Conservation (phyloP, 2,888 invertebrate species). For the Anagyrus pseudococci region DNA sequence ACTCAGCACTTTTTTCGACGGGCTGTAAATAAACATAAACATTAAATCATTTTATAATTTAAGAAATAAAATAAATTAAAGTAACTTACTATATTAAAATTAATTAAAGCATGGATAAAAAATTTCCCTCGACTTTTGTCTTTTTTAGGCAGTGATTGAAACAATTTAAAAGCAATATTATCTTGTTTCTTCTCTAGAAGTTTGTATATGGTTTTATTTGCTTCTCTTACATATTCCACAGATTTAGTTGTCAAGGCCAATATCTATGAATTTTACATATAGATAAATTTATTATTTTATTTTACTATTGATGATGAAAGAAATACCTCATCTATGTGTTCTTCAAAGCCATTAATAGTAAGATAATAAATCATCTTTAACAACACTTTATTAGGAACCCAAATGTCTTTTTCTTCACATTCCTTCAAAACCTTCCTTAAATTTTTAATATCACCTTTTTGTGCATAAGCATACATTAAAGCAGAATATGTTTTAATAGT, state of each 20-base stretch:
- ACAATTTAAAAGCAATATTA: constrained; percentile 16
- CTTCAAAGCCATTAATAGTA: constrained; percentile 70
- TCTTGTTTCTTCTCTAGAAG: constrained; percentile 11
- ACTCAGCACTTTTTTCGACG: constrained; percentile 9
- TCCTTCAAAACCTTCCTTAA: constrained; percentile 67
- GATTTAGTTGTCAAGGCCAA: background rate
- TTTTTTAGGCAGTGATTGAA: constrained; percentile 1
- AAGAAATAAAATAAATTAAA: background rate
- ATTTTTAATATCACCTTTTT: constrained; percentile 74
- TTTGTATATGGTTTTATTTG: constrained; percentile 11
- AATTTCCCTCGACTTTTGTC: background rate
- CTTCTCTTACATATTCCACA: background rate
- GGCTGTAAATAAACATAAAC: constrained; percentile 5
- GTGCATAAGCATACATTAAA: constrained; percentile 79
- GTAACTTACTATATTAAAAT: constrained; percentile 2
- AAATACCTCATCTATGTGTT: constrained; percentile 67
- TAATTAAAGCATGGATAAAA: constrained; percentile 7
- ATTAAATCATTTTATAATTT: background rate
- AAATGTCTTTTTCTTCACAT: constrained; percentile 71
- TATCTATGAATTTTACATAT: constrained; percentile 2
- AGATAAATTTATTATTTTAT: background rate
- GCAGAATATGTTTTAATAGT: constrained; percentile 79
- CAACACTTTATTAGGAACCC: constrained; percentile 75
- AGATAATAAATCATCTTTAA: constrained; percentile 76
- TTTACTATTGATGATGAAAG: background rate